Conservation (phyloP, 1,140 invertebrate genomes). For the Caenorhabditis briggsae region DNA sequence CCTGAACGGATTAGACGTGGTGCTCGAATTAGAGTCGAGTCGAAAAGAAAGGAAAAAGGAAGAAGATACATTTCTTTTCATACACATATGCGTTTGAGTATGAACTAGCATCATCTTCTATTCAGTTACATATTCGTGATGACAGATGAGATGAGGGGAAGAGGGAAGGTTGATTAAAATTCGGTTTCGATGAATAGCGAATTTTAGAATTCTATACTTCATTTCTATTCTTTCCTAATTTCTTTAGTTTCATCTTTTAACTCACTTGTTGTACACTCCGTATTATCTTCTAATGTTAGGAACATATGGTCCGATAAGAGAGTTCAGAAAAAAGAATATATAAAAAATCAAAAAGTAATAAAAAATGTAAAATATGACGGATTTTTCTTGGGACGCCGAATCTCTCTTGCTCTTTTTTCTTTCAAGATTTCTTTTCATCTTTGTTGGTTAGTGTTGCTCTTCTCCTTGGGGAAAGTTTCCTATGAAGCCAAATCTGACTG, state of each 20-base stretch:
- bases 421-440: constrained; percentile 12
- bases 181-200: constrained; percentile 34
- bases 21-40: constrained; percentile 10
- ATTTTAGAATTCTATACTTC: not conserved
- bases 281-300: too few species aligned
- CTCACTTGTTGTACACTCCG: not conserved
- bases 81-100: constrained; percentile 13
- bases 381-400: too few species aligned
- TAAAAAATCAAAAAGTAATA: not conserved
- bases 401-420: constrained; percentile 15
- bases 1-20: constrained; percentile 27
- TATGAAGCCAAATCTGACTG: not conserved
- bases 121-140: constrained; percentile 29
- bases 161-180: constrained; percentile 23
- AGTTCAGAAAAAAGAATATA: not conserved
- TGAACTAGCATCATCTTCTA: constrained; percentile 52
- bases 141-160: not conserved
- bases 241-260: not conserved
- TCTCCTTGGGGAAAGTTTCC: constrained; percentile 30
- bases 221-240: not conserved
- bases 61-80: constrained; percentile 26
- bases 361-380: constrained; percentile 35
- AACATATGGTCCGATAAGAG: not conserved
- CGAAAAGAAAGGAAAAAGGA: constrained; percentile 1
- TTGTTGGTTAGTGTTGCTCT: constrained; percentile 32